Percentiles rank a stretch among this genome's conserved stretches.
phyloP scores from a whole-genome alignment of 64 coral and sea anemone genomes.

The Stichodactyla mertensii region DNA sequence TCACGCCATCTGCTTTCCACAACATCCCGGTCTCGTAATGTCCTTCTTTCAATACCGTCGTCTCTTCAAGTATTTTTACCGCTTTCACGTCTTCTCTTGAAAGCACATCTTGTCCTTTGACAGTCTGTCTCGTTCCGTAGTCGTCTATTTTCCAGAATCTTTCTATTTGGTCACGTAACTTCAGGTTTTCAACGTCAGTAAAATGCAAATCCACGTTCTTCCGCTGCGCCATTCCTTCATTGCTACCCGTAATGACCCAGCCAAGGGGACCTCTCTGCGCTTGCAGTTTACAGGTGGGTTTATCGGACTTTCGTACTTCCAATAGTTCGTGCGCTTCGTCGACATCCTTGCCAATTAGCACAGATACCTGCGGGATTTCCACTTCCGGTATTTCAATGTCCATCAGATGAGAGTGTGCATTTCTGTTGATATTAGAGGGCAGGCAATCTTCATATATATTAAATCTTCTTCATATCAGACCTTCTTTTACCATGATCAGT shows the following conservation, averaged over 20 bases:
- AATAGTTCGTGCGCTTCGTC: conserved; percentile 18
- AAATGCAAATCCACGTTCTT: conserved; percentile 40
- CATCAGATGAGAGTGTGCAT: conserved; percentile 21
- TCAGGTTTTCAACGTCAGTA: not conserved
- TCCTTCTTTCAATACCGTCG: conserved; percentile 7
- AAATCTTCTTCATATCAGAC: conserved; percentile 8
- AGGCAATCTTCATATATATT: conserved; percentile 25
- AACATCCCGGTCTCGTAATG: conserved; percentile 39
- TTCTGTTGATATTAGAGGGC: conserved; percentile 20
- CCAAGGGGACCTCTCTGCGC: not conserved
- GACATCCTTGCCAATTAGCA: conserved; percentile 51
- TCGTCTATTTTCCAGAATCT: conserved; percentile 54
- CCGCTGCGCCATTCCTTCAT: not conserved
- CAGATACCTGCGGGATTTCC: conserved; percentile 25
- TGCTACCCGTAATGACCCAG: conserved; percentile 31
- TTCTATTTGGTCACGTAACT: conserved; percentile 46
- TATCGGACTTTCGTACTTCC: conserved; percentile 19
- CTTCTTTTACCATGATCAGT: conserved; percentile 10
- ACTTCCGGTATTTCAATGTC: conserved; percentile 50
- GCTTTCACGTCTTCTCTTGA: not conserved
- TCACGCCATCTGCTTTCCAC: not conserved
- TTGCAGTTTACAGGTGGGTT: conserved; percentile 3
- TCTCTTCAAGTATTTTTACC: not conserved
- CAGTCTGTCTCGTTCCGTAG: not conserved
- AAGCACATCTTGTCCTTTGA: not conserved